Evolutionary conservation across 2,113 vertebrate genomes (phyloP), one percentile per base, ranked within the genome.

Genomic region (Blennius ocellaris): DNA sequence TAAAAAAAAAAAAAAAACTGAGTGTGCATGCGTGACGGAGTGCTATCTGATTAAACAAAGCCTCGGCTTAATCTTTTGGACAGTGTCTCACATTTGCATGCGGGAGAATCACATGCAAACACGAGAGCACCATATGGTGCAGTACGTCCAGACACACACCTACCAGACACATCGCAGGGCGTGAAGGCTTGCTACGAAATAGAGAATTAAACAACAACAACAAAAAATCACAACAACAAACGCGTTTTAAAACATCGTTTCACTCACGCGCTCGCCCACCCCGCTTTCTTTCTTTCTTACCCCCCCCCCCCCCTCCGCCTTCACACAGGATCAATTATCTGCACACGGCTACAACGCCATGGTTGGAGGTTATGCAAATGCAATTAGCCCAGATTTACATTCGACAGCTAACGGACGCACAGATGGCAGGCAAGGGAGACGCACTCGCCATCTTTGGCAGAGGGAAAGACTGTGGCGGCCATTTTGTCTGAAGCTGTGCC

Each of bases 341-440:
- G 59, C 71, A 50, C 57, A 60, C 3, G 39, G 52, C 64, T 50
- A 80, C 30, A 43, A 84, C 87, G 65, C 60, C 57, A 82, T 66
- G 67, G 37, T 84, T 70, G 89, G 83, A 85, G 85, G 82, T 92
- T 94, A 95, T 95, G 94, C 94, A 94, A 95, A 96, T 94, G 93
- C 87, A 94, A 96, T 96, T 95, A 95, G 91, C 79, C 83, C n/a
- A 17, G 57, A 92, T 94, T 94, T 93, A 92, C 93, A 95, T 95
- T 87, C 80, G 60, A 83, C 72, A 80, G 89, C 72, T 89, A 91
- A 91, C 87, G 76, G 92, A 83, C 11, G 62, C 91, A 83, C 93
- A 87, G 93, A 93, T 88, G 93, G 92, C 92, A 91, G 87, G 89
- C 68, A 73, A 82, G 60, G 78, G 71, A 78, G 76, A 86, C 45